Percentiles rank a stretch among this genome's conserved stretches.
These are phyloP conservation scores for Dasypogon diadema DNA, from an alignment of 2,888 invertebrate species.

Conservation along the genomic window DNA sequence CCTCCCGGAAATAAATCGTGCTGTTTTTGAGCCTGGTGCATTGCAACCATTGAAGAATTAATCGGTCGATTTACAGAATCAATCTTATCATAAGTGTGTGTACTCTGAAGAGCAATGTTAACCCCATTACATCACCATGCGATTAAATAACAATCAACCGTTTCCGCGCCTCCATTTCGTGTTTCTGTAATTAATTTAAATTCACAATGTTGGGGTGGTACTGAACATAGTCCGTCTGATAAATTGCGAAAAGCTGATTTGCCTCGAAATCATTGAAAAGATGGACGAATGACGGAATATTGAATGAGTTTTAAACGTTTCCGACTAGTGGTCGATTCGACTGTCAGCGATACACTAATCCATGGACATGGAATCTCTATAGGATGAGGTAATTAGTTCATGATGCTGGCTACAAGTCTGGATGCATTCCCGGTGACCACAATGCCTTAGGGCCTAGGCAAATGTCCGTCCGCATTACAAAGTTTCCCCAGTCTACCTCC, in stretches of 20 bases:
- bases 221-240: not conserved
- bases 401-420: no score
- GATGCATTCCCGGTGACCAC: no score
- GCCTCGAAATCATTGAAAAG: not conserved
- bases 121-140: constrained; percentile 24
- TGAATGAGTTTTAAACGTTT: no score
- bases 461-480: no score
- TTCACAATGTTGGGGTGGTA: not conserved
- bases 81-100: constrained; percentile 22
- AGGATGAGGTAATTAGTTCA: no score
- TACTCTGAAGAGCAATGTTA: not conserved
- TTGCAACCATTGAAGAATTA: not conserved
- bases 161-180: not conserved
- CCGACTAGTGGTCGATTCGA: no score
- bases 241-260: not conserved
- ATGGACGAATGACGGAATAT: not conserved
- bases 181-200: constrained; percentile 17
- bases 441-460: no score
- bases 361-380: not conserved
- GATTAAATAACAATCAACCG: constrained; percentile 32
- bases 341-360: not conserved
- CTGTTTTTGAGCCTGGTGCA: not conserved
- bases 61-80: not conserved
- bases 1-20: constrained; percentile 12
- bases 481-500: no score